Evolutionary conservation across 2,888 invertebrate genomes (phyloP).

Genomic region (Mythimna ferrago): DNA sequence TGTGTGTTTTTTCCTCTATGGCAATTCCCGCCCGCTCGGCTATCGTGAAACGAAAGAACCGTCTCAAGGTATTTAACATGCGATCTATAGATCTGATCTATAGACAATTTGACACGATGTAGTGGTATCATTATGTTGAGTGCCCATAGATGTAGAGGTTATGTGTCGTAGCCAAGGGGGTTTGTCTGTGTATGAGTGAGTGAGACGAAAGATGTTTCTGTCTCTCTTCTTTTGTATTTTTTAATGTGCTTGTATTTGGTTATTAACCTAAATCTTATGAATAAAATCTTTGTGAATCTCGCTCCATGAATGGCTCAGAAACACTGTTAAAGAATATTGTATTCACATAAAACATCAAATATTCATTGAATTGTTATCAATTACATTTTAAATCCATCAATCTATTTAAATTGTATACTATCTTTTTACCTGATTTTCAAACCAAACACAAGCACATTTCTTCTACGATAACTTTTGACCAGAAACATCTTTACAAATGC

Average conservation of each 20-base stretch:
- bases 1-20: constrained; percentile 93
- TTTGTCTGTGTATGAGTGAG: constrained; percentile 85
- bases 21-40: constrained; percentile 92
- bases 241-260: constrained; percentile 42
- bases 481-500: constrained; percentile 77
- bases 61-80: constrained; percentile 87
- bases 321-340: not conserved
- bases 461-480: constrained; percentile 48
- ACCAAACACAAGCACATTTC: constrained; percentile 34
- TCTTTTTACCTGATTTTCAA: not conserved
- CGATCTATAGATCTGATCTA: constrained; percentile 66
- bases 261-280: not conserved
- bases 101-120: constrained; percentile 76
- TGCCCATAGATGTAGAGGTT: constrained; percentile 87
- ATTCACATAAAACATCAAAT: not conserved
- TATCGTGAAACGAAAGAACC: constrained; percentile 91
- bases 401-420: not conserved
- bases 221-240: constrained; percentile 46
- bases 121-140: constrained; percentile 84
- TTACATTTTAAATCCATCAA: too few species aligned
- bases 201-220: constrained; percentile 80
- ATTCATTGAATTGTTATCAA: not conserved
- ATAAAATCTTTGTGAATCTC: not conserved
- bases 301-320: not conserved
- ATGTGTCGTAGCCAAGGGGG: constrained; percentile 91